These are phyloP conservation scores for Ladona fulva DNA, from an alignment of 1,140 invertebrate genomes.

Conservation along the genomic window DNA sequence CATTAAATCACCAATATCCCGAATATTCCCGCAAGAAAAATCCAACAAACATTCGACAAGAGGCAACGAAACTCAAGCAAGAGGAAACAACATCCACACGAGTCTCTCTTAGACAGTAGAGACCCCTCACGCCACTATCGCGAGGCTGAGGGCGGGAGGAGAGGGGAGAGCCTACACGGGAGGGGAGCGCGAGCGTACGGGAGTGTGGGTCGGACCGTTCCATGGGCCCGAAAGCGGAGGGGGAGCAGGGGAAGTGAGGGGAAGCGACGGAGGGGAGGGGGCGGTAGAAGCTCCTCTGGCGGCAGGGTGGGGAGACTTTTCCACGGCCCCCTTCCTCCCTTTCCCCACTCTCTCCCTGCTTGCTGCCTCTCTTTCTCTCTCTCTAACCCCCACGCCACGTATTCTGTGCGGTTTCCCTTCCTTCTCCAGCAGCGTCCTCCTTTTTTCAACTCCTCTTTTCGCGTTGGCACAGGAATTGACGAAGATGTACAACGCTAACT, in stretches of 20 bases:
- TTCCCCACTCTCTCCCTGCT: not conserved
- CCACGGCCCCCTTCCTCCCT: not conserved
- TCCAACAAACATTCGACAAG: not conserved
- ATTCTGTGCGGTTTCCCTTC: not conserved
- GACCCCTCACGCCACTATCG: conserved; percentile 5
- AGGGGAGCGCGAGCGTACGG: not conserved
- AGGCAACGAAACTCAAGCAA: not conserved
- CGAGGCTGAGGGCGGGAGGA: not conserved
- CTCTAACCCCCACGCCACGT: conserved; percentile 5
- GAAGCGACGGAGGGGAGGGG: not conserved
- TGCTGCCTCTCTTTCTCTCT: not conserved
- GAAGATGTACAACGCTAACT: conserved; percentile 1
- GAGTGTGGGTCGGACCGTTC: not conserved
- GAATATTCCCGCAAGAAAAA: not conserved
- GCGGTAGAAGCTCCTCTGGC: conserved; percentile 1
- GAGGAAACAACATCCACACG: conserved; percentile 3
- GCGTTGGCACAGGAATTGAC: not conserved
- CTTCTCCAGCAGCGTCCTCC: conserved; percentile 3
- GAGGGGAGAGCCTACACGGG: not conserved
- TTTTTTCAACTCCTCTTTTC: not conserved
- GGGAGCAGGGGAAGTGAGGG: not conserved
- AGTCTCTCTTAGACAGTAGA: not conserved
- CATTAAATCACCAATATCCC: not conserved
- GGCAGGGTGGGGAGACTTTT: conserved; percentile 6
- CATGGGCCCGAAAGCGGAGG: not conserved